Percentiles rank a stretch among this genome's conserved stretches.
phyloP scores from a whole-genome alignment of 2,888 invertebrate species.

The Drosophila melanosoma region DNA sequence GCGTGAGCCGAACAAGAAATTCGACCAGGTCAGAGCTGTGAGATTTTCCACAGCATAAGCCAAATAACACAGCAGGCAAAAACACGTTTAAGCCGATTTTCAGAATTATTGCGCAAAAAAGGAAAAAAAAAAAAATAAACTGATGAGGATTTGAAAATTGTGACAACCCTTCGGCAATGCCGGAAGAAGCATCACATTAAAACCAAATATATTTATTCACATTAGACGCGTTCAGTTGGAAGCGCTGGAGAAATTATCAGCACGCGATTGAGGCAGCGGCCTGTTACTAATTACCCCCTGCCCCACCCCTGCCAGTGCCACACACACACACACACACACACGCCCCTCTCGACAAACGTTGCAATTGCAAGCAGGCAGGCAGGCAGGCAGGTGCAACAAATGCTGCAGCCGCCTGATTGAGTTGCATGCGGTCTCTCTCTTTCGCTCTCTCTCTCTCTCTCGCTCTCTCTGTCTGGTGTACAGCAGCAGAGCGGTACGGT shows the following conservation, averaged over 20 bases:
- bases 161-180: constrained; percentile 26
- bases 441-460: background rate
- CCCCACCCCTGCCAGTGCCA: background rate
- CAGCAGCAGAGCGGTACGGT: constrained; percentile 57
- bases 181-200: constrained; percentile 20
- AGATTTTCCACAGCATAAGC: constrained; percentile 46
- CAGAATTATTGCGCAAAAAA: constrained; percentile 73
- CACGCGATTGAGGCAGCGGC: constrained; percentile 74
- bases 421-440: constrained; percentile 39
- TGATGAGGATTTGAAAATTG: background rate
- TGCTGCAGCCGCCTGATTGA: constrained; percentile 71
- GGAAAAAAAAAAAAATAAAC: background rate
- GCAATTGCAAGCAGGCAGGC: constrained; percentile 11
- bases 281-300: constrained; percentile 73
- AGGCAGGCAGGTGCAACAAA: constrained; percentile 57
- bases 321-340: background rate
- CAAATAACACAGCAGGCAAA: constrained; percentile 56
- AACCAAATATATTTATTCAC: constrained; percentile 56
- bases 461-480: constrained; percentile 4
- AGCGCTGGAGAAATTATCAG: constrained; percentile 66
- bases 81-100: constrained; percentile 65
- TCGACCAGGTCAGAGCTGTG: constrained; percentile 16
- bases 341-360: constrained; percentile 35
- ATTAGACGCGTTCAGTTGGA: constrained; percentile 68
- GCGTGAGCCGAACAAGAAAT: constrained; percentile 66